Conservation (phyloP, 2,113 vertebrate species). For the Haplotaxodon microlepis region DNA sequence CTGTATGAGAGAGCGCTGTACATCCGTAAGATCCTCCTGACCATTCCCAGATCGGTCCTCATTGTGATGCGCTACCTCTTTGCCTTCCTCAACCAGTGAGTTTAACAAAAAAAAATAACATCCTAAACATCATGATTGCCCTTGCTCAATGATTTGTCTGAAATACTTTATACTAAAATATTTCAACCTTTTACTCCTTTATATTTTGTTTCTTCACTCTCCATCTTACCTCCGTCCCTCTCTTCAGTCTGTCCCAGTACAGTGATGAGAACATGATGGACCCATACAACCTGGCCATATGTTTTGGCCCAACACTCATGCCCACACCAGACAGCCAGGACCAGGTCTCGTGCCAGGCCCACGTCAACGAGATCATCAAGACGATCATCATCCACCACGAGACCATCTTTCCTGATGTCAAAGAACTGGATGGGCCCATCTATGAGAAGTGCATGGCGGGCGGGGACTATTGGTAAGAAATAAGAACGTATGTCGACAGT, state of each 20-base stretch:
- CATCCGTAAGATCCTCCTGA: conserved; percentile 93
- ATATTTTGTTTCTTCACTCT: not conserved
- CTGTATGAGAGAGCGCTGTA: conserved; percentile 94
- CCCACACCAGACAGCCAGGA: conserved; percentile 94
- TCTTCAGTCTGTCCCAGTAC: conserved; percentile 89
- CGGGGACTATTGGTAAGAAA: conserved; percentile 91
- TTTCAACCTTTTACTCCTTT: not conserved
- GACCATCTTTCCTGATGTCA: conserved; percentile 91
- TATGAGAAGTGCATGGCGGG: conserved; percentile 99
- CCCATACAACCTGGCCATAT: conserved; percentile 95
- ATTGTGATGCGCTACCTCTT: conserved; percentile 98
- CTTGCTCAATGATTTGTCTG: not conserved
- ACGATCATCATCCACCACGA: conserved; percentile 98
- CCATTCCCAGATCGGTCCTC: conserved; percentile 89
- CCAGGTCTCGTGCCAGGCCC: conserved; percentile 96
- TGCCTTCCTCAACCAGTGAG: conserved; percentile 98
- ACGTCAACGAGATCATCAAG: conserved; percentile 97
- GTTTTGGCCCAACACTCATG: conserved; percentile 97
- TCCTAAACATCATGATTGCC: not conserved
- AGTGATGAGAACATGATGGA: conserved; percentile 99
- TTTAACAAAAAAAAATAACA: conserved; percentile 3
- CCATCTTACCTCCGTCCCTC: not conserved
- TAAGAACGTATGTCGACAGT: not conserved
- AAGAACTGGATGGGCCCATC: conserved; percentile 92
- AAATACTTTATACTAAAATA: not conserved